Conservation (phyloP, 30 jellyfish, hydroid and myxozoan species). For the Phacellophora camtschatica region DNA sequence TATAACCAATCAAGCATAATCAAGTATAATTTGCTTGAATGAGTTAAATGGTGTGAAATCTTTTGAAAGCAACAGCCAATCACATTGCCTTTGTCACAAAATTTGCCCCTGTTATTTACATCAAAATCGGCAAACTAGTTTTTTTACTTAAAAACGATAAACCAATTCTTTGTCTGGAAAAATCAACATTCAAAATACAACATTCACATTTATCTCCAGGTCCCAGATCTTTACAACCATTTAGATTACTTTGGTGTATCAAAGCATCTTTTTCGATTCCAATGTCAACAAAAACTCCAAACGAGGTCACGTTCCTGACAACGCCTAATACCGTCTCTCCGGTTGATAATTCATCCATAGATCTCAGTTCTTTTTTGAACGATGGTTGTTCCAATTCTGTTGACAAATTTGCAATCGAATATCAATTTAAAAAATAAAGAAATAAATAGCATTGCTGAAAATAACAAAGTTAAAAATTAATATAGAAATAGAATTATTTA, state of each 20-base stretch:
- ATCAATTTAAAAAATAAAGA: not conserved
- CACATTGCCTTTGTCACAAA: too few relatives aligned
- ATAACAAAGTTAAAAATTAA: too few relatives aligned
- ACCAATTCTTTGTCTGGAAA: conserved; percentile 51
- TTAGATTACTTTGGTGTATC: conserved; percentile 52
- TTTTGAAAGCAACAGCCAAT: too few relatives aligned
- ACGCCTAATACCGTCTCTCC: conserved; percentile 74
- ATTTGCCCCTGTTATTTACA: not conserved
- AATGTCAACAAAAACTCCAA: conserved; percentile 90
- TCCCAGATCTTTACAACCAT: conserved; percentile 45
- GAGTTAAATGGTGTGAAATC: too few relatives aligned
- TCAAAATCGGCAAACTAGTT: not conserved
- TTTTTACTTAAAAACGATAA: not conserved
- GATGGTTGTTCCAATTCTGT: conserved; percentile 80
- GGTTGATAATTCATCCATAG: conserved; percentile 37
- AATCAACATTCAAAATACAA: conserved; percentile 50
- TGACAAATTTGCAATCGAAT: not conserved
- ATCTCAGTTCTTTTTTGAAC: conserved; percentile 50
- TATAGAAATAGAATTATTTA: too few relatives aligned
- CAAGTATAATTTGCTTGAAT: too few relatives aligned
- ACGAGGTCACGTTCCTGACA: conserved; percentile 76
- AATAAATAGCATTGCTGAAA: too few relatives aligned
- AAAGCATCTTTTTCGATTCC: conserved; percentile 73
- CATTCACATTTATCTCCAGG: conserved; percentile 95
- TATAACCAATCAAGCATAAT: too few relatives aligned